Base-by-base conservation (phyloP, 2,797 vertebrate species). In the Mormyrops attenuatus region DNA sequence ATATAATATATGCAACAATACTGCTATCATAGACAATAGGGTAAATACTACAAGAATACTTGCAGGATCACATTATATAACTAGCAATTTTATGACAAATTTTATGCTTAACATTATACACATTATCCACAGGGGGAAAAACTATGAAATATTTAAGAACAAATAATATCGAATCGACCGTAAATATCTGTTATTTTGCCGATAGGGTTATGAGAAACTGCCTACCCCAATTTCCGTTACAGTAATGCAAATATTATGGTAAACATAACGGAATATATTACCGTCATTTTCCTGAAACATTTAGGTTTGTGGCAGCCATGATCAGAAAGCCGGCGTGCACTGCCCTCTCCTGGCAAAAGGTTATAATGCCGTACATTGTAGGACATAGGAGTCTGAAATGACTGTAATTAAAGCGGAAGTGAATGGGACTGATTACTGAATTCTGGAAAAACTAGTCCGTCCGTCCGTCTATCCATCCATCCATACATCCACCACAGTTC, bases 261-360 rank as follows among this genome's bases (percentile, higher is more conserved):
- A 85, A 85, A 85, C 22, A 85, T 49, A 85, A 22, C 41, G n/a
- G 47, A 50, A 85, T 49, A 26, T 85, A 85, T 82, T 82, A n/a
- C 4, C 34, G 4, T 44, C 17, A 49, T 88, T 88, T 88, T 4
- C 57, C 13, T 6, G 44, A 6, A 7, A 80, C 30, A 38, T 30
- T 30, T 30, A 30, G 26, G 26, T 30, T 30, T 30, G 38, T 44
- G 73, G 30, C 57, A 17, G 20, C n/a, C 57, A n/a, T 47, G 2
- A 17, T 17, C 5, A 89, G 8, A 55, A 80, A 57, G 52, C 50
- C 41, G 49, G 47, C 22, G 34, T 15, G 44, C 50, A 82, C 30
- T 89, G 88, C 69, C 88, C 88, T 82, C 88, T 82, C 5, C 73
- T 82, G 88, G 88, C 53, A n/a, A 53, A n/a, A 3, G 11, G 11